These are phyloP conservation scores for Sebastes kiyomatsui DNA, from an alignment of 2,797 vertebrate genomes.

Conservation along the genomic window DNA sequence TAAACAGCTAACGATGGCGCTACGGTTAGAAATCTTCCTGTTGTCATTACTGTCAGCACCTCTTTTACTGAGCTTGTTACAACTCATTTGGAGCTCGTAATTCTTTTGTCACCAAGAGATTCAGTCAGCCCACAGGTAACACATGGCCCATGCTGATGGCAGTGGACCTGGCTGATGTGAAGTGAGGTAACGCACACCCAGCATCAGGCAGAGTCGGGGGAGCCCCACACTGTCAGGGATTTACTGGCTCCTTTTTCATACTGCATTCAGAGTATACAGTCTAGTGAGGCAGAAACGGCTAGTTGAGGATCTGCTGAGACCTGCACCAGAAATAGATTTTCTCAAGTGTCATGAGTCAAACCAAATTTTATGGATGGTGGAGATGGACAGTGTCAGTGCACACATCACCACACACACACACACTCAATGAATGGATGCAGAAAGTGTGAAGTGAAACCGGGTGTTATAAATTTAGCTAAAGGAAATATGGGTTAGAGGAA, in stretches of 20 bases:
- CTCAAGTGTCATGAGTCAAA: background rate
- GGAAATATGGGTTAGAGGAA: background rate
- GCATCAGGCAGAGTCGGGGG: conserved; percentile 1
- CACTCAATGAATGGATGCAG: background rate
- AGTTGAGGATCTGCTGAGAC: conserved; percentile 9
- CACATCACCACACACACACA: background rate
- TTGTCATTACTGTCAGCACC: conserved; percentile 2
- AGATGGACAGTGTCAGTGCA: background rate
- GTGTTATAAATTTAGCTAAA: background rate
- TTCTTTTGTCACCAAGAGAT: background rate
- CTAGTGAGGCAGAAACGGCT: background rate
- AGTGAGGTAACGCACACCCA: conserved; percentile 30
- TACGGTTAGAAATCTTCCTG: background rate
- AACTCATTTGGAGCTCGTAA: conserved; percentile 5
- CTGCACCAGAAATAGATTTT: background rate
- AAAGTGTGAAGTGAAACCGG: background rate
- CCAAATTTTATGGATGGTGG: background rate
- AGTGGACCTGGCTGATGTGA: conserved; percentile 78
- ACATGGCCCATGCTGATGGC: conserved; percentile 82
- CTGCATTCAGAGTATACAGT: background rate
- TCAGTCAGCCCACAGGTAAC: conserved; percentile 77
- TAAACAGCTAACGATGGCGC: background rate
- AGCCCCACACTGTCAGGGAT: conserved; percentile 68
- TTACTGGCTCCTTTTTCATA: background rate
- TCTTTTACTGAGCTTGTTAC: conserved; percentile 37